These are phyloP conservation scores for Orthosia cruda DNA, from an alignment of 2,888 invertebrate genomes.

Conservation along the genomic window DNA sequence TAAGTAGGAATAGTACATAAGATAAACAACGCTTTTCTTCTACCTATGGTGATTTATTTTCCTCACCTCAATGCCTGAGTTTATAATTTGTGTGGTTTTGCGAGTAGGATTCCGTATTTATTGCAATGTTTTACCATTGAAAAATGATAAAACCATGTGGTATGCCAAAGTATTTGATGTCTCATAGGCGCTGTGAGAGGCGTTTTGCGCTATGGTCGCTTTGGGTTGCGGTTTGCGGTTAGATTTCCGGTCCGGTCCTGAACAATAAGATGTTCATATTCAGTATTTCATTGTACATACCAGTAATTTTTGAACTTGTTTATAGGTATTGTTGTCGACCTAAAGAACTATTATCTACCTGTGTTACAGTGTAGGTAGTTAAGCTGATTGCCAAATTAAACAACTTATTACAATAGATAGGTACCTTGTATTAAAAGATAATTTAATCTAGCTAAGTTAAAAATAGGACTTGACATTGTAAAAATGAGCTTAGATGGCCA, in stretches of 20 bases:
- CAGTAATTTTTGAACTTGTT: no score
- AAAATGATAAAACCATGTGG: background rate
- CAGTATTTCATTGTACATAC: background rate
- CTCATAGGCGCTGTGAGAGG: background rate
- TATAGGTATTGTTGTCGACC: no score
- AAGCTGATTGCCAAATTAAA: no score
- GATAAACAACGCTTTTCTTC: background rate
- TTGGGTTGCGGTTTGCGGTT: constrained; percentile 13
- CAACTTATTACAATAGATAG: no score
- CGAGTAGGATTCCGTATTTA: no score
- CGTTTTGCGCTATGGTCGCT: background rate
- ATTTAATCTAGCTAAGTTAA: no score
- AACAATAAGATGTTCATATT: constrained; percentile 1
- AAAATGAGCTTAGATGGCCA: no score
- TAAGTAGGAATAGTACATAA: background rate
- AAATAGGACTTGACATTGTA: no score
- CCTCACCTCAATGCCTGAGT: background rate
- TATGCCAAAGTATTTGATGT: background rate
- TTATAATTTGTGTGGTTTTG: background rate
- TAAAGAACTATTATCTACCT: no score
- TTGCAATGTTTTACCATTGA: background rate
- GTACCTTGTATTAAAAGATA: no score
- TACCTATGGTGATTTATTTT: background rate
- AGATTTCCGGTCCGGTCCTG: background rate
- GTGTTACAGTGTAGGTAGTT: no score